phyloP scores from a whole-genome alignment of 2,888 invertebrate genomes.

The Tricholauxania praeusta region DNA sequence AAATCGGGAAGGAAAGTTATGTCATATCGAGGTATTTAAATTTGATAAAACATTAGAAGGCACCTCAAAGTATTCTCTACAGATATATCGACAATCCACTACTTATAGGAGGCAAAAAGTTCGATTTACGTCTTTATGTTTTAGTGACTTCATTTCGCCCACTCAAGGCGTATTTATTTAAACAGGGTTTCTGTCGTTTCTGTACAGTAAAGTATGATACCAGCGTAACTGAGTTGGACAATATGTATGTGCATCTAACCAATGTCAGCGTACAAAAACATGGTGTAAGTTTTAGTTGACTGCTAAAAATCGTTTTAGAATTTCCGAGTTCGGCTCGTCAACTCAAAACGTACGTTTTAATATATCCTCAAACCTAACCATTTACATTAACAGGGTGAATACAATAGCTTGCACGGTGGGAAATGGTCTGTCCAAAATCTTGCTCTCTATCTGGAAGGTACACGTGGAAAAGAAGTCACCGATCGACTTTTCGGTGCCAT shows the following conservation, averaged over 20 bases:
- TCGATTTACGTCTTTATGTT: slow-evolving; percentile 92
- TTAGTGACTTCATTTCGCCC: slow-evolving; percentile 94
- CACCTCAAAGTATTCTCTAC: background rate
- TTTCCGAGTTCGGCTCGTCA: background rate
- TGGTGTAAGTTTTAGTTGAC: slow-evolving; percentile 69
- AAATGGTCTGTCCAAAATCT: slow-evolving; percentile 95
- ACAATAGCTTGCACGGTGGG: slow-evolving; percentile 93
- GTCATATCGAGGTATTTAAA: slow-evolving; percentile 86
- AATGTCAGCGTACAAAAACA: slow-evolving; percentile 99
- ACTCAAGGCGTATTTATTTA: slow-evolving; percentile 91
- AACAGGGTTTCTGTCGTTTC: slow-evolving; percentile 94
- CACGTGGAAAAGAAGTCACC: slow-evolving; percentile 88
- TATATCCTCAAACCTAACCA: background rate
- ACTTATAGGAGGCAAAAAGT: slow-evolving; percentile 95
- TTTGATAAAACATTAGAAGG: background rate
- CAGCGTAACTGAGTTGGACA: slow-evolving; percentile 87
- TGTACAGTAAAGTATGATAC: slow-evolving; percentile 96
- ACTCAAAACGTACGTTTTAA: background rate
- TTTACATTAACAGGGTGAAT: slow-evolving; percentile 74
- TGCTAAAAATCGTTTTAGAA: background rate
- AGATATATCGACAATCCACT: slow-evolving; percentile 93
- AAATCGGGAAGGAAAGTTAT: slow-evolving; percentile 89
- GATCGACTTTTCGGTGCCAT: slow-evolving; percentile 90
- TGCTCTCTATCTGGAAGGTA: slow-evolving; percentile 89
- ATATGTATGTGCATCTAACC: slow-evolving; percentile 94